Base-by-base conservation (phyloP, 35 echinoderm and acorn worm genomes). In the Patiria miniata region DNA sequence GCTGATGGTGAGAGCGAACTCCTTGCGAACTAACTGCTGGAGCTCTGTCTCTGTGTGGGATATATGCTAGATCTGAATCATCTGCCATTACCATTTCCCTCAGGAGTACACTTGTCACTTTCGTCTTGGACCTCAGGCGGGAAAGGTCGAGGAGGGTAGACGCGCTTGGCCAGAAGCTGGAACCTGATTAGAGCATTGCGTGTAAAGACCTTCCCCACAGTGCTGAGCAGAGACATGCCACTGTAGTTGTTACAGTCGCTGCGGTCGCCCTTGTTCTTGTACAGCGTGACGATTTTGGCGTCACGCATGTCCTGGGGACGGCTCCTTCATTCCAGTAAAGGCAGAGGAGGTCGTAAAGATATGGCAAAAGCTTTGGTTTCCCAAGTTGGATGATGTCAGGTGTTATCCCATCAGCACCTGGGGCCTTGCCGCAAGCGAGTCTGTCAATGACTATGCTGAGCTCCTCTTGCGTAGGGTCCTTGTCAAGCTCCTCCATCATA, bases 231-330 rank as follows among this genome's bases (percentile, higher is more conserved):
- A n/a, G n/a, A n/a, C n/a, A n/a, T n/a, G n/a, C n/a, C n/a, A n/a
- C n/a, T n/a, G n/a, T n/a, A n/a, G n/a, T n/a, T n/a, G n/a, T n/a
- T n/a, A n/a, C 85, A 88, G 79, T 93, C 52, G 23, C 51, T 87
- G 30, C 78, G 32, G 18, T 92, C 79, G 18, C 85, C 60, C 21
- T 93, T 93, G 82, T 93, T 93, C 54, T 93, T 88, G 30, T 87
- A 87, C 7, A 92, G 90, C 1, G 58, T 87, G 22, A 92, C n/a
- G 37, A 87, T 92, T 1, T 80, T 92, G 26, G 38, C 83, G 61
- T 91, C 84, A 7, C 69, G 68, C 85, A 92, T 87, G 58, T 61
- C 1, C 80, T 85, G 14, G 83, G 90, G 59, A 69, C 19, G 18
- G 39, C 32, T 51, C 54, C 85, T 68, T 76, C 85, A 10, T 87